Percentiles rank a stretch among this genome's conserved stretches.
Evolutionary conservation across 2,888 invertebrate species (phyloP).

Genomic region (Sphaeridia pumilis): DNA sequence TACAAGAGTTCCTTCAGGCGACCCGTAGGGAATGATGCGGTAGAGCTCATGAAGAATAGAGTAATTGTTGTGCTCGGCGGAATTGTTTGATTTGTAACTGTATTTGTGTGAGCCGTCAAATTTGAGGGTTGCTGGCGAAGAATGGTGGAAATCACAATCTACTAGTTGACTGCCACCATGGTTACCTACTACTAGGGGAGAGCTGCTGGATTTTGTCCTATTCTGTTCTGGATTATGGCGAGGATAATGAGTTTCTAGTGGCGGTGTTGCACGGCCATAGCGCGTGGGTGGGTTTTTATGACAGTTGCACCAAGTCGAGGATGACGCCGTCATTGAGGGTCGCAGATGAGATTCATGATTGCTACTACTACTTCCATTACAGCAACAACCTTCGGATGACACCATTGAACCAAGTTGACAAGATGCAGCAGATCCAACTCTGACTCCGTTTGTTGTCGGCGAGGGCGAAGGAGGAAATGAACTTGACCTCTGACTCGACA

Average conservation of each 20-base stretch:
- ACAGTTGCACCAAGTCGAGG: not conserved
- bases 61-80: not conserved
- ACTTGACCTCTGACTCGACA: slow-evolving; percentile 15
- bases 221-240: no score
- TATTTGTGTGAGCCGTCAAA: slow-evolving; percentile 15
- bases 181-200: not conserved
- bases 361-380: no score
- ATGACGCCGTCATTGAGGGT: not conserved
- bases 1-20: slow-evolving; percentile 38
- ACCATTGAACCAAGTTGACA: no score
- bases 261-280: no score
- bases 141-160: not conserved
- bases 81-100: slow-evolving; percentile 6
- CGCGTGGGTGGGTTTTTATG: not conserved
- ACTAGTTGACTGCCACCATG: not conserved
- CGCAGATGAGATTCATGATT: no score
- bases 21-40: slow-evolving; percentile 25
- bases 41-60: slow-evolving; percentile 1
- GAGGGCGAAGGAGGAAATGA: not conserved
- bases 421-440: no score
- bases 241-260: no score
- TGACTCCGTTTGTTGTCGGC: no score
- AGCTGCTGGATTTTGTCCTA: not conserved
- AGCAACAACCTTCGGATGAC: no score
- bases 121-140: not conserved